Conservation (phyloP, 2,888 invertebrate genomes). For the Cryptus armator region DNA sequence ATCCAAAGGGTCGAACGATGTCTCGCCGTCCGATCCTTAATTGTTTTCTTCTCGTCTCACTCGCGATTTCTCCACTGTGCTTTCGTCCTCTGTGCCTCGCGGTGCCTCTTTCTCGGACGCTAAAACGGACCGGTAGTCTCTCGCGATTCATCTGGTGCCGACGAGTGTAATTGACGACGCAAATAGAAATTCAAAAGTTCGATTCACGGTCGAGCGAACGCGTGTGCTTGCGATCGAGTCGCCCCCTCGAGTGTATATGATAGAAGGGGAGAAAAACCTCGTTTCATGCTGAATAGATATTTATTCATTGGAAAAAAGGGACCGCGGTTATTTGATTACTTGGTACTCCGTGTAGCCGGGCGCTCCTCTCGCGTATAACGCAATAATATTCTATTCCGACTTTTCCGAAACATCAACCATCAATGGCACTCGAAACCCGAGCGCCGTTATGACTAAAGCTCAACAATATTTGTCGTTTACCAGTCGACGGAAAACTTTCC, state of each 20-base stretch:
- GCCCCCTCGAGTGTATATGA: constrained; percentile 6
- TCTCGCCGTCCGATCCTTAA: constrained; percentile 35
- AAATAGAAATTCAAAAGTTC: constrained; percentile 74
- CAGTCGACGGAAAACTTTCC: constrained; percentile 6
- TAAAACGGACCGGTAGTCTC: constrained; percentile 40
- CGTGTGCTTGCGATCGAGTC: constrained; percentile 1
- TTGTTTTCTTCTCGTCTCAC: constrained; percentile 27
- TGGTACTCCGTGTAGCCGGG: constrained; percentile 16
- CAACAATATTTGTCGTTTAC: constrained; percentile 5
- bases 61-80: constrained; percentile 16
- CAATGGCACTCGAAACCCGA: too few relatives aligned
- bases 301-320: constrained; percentile 70
- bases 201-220: constrained; percentile 66
- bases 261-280: constrained; percentile 61
- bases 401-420: constrained; percentile 16
- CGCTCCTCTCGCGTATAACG: background rate
- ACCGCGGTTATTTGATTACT: constrained; percentile 64
- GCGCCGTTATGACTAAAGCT: too few relatives aligned
- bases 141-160: constrained; percentile 44
- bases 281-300: constrained; percentile 70
- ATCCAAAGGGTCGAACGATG: constrained; percentile 58
- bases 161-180: constrained; percentile 73
- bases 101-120: constrained; percentile 44
- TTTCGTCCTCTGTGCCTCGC: constrained; percentile 5
- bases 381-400: constrained; percentile 28